Evolutionary conservation across 1,140 invertebrate genomes (phyloP), one percentile per base, ranked within the genome.

Genomic region (Akabosia matsudoensis): DNA sequence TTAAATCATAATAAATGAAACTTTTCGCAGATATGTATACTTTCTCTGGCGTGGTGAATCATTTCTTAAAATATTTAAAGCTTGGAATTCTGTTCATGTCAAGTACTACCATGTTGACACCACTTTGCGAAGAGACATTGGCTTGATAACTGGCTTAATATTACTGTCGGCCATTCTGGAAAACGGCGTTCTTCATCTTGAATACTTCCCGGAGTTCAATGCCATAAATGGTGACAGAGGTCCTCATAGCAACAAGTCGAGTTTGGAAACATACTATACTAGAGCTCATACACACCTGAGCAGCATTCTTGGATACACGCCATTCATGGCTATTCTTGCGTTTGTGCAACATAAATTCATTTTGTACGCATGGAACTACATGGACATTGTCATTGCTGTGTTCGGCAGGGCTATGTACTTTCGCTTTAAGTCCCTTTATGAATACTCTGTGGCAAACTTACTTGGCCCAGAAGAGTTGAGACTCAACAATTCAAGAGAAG

Each of bases 341-440:
- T 76, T 79, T 34, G n/a, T 79, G 7, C 37, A 33, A 24, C 74
- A 79, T 28, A 79, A 79, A 70, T 51, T 74, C 10, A 61, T 75
- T 16, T 31, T 76, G 0, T 79, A 79, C 22, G 37, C 75, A 1
- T 79, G 78, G 78, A 79, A 79, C 61, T 79, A 71, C 26, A 71
- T 74, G n/a, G 78, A 79, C 33, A 52, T 79, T 30, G 13, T 76
- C 0, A 70, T 79, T 1, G 56, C 56, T 3, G 26, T 79, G 16
- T 33, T 79, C 18, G 26, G 64, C 4, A 37, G 78, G 14, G 76
- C 74, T 1, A 26, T 79, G 16, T 77, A 77, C 73, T 74, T 75
- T 54, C 75, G 73, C 70, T 79, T 79, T 37, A 72, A 72, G 30
- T 45, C 33, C 3, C 34, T 72, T 2, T 24, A 37, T 28, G 33